These are phyloP conservation scores for Trichomalopsis sarcophagae DNA, from an alignment of 1,140 invertebrate genomes.

Conservation along the genomic window DNA sequence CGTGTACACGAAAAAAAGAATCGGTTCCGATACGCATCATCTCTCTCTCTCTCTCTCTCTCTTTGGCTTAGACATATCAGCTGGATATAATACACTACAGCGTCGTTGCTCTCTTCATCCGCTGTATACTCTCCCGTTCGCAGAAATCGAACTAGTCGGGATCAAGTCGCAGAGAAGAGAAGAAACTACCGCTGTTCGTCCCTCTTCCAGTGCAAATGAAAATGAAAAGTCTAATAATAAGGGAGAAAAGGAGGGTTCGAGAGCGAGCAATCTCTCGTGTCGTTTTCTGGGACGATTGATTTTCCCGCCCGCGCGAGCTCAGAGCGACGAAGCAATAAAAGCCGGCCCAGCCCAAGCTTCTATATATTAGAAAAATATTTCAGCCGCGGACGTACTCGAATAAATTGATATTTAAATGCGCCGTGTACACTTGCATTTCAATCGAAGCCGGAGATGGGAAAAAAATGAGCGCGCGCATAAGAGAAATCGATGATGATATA, in stretches of 20 bases:
- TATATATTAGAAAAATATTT: slow-evolving; percentile 40
- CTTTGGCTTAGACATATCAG: no score
- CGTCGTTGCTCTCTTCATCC: not conserved
- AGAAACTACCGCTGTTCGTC: not conserved
- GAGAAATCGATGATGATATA: not conserved
- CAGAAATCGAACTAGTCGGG: not conserved
- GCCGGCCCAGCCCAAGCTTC: not conserved
- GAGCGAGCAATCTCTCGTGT: slow-evolving; percentile 10
- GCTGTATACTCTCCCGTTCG: not conserved
- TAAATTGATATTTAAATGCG: slow-evolving; percentile 35
- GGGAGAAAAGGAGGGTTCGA: not conserved
- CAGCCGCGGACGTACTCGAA: slow-evolving; percentile 5
- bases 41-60: no score
- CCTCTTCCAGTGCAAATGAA: not conserved
- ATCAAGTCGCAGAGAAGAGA: not conserved
- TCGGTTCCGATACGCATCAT: no score
- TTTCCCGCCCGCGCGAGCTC: not conserved
- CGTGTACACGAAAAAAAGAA: no score
- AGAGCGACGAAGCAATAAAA: not conserved
- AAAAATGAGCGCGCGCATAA: not conserved
- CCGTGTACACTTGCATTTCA: slow-evolving; percentile 7
- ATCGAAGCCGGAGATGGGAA: not conserved
- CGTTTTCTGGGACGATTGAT: slow-evolving; percentile 20
- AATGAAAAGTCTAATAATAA: slow-evolving; percentile 42
- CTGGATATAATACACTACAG: no score